Conservation (phyloP, 2,113 vertebrate species). For the Halcyon senegalensis region DNA sequence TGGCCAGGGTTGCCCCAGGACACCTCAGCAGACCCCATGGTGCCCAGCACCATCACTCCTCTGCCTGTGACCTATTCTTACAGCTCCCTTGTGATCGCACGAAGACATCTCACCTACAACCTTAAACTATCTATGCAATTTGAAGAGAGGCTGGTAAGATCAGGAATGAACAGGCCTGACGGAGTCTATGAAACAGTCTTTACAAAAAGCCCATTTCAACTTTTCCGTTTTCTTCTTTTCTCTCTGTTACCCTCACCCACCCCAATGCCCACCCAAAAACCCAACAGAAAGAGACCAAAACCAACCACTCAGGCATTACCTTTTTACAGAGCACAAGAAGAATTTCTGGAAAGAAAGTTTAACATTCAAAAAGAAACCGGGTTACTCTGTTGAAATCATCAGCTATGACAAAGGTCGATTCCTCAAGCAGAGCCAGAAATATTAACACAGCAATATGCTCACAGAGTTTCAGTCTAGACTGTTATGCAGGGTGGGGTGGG, state of each 20-base stretch:
- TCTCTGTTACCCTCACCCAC: not conserved
- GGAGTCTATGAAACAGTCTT: fast-evolving
- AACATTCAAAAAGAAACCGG: not conserved
- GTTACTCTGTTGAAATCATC: not conserved
- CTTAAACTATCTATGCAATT: not conserved
- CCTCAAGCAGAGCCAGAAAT: not conserved
- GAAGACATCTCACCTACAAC: not conserved
- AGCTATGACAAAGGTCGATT: not conserved
- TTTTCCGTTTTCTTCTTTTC: not conserved
- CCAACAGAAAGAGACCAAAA: not conserved
- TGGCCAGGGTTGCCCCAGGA: not conserved
- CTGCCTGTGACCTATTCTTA: not conserved
- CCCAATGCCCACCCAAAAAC: not conserved
- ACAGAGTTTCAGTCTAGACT: not conserved
- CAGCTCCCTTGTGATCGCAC: fast-evolving
- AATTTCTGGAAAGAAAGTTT: not conserved
- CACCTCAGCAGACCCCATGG: fast-evolving
- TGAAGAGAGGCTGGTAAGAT: not conserved
- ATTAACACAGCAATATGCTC: not conserved
- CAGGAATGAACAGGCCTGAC: not conserved
- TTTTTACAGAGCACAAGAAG: not conserved
- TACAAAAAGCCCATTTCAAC: not conserved
- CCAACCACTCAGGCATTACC: no score
- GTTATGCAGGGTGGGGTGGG: no score
- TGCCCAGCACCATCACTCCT: not conserved